Evolutionary conservation across 2,888 invertebrate genomes (phyloP).

Genomic region (Ochropleura plecta): DNA sequence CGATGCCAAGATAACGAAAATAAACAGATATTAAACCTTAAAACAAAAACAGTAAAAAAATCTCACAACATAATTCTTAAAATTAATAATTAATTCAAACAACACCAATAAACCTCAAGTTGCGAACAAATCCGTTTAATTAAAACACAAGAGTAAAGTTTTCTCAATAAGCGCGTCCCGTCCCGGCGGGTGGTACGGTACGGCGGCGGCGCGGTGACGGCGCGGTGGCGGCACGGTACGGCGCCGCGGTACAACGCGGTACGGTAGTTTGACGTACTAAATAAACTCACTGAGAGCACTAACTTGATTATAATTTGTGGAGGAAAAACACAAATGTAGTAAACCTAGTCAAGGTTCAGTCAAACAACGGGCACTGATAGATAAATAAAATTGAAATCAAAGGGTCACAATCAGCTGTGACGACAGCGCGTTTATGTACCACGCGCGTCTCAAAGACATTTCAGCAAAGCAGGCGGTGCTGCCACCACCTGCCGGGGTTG

Average conservation of each 20-base stretch:
- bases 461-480: too few relatives aligned
- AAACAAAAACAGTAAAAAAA: constrained; percentile 21
- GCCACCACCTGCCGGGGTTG: too few relatives aligned
- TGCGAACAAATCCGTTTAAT: constrained; percentile 64
- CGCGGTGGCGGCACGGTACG: background rate
- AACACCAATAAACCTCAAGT: constrained; percentile 58
- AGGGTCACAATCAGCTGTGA: too few relatives aligned
- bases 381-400: too few relatives aligned
- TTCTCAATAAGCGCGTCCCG: constrained; percentile 48
- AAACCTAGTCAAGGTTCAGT: background rate
- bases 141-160: constrained; percentile 62
- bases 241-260: background rate
- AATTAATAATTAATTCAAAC: constrained; percentile 43
- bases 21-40: constrained; percentile 19
- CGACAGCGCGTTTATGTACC: too few relatives aligned
- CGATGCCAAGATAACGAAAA: background rate
- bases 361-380: background rate
- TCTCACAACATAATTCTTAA: constrained; percentile 22
- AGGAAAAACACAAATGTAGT: constrained; percentile 12
- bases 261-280: constrained; percentile 12
- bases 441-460: too few relatives aligned
- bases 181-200: background rate
- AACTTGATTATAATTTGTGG: constrained; percentile 23
- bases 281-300: constrained; percentile 23
- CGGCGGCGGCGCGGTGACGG: too few relatives aligned